These are phyloP conservation scores for Sceliomorpha sp. DNA, from an alignment of 2,888 invertebrate species.

Conservation along the genomic window DNA sequence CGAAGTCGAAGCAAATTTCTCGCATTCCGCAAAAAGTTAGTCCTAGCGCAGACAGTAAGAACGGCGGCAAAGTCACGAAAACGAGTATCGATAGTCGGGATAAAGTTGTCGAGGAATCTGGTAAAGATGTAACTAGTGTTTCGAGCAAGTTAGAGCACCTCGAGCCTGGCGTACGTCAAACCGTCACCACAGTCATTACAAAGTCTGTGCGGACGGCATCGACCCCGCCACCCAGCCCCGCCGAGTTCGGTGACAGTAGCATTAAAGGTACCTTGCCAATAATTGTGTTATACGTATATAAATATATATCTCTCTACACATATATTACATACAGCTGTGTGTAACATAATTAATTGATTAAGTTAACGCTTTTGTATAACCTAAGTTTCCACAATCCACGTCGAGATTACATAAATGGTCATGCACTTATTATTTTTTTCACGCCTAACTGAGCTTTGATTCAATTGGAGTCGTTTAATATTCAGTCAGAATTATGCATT, in stretches of 20 bases:
- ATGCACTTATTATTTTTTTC: constrained; percentile 67
- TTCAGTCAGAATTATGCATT: too few relatives aligned
- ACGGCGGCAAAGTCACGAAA: constrained; percentile 8
- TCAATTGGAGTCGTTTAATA: too few relatives aligned
- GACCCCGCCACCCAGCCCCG: constrained; percentile 80
- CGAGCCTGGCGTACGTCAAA: constrained; percentile 77
- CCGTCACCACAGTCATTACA: constrained; percentile 80
- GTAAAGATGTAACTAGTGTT: constrained; percentile 65
- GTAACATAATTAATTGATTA: constrained; percentile 79
- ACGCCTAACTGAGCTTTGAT: constrained; percentile 67
- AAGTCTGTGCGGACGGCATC: constrained; percentile 80
- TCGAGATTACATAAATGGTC: constrained; percentile 63
- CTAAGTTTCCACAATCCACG: constrained; percentile 70
- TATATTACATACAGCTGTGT: constrained; percentile 80
- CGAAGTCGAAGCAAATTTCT: constrained; percentile 56
- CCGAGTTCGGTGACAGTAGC: constrained; percentile 80
- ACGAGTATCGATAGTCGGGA: constrained; percentile 45
- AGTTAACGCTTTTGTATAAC: constrained; percentile 78
- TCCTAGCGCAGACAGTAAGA: constrained; percentile 49
- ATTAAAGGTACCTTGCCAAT: constrained; percentile 80
- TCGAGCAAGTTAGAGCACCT: constrained; percentile 75
- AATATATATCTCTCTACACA: constrained; percentile 60
- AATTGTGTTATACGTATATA: constrained; percentile 76
- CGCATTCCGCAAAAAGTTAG: constrained; percentile 71
- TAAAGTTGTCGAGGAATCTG: constrained; percentile 54